These are phyloP conservation scores for Hypolimnas misippus DNA, from an alignment of 2,888 invertebrate genomes.

Conservation along the genomic window DNA sequence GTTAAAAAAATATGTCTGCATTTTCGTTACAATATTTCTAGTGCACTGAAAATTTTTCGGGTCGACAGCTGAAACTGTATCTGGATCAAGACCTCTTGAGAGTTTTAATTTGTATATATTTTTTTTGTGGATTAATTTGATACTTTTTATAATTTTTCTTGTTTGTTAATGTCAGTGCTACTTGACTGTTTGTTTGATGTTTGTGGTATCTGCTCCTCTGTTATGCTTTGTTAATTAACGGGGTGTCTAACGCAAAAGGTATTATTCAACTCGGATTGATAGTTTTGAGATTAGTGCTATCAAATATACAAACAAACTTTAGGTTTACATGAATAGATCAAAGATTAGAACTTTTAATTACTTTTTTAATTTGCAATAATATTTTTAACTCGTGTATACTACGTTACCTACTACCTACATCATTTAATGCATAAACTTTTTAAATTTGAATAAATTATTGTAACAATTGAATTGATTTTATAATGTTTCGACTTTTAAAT, in stretches of 20 bases:
- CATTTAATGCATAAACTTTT: neutral
- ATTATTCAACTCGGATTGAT: neutral
- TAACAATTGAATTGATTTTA: neutral
- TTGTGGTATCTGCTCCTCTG: neutral
- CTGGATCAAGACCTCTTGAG: slow-evolving; percentile 7
- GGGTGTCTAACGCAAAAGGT: too few relatives aligned
- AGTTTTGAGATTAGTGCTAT: neutral
- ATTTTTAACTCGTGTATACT: too few relatives aligned
- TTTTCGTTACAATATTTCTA: neutral
- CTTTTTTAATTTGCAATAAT: too few relatives aligned
- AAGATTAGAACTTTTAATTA: too few relatives aligned
- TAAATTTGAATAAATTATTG: neutral
- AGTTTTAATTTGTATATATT: neutral
- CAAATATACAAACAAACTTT: too few relatives aligned
- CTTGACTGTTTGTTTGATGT: neutral
- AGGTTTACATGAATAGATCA: too few relatives aligned
- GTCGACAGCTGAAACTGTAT: slow-evolving; percentile 7
- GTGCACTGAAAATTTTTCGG: slow-evolving; percentile 2
- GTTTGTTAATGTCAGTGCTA: neutral
- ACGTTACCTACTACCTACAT: too few relatives aligned
- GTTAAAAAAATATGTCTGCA: too few relatives aligned
- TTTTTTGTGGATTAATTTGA: slow-evolving; percentile 1
- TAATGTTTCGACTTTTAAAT: slow-evolving; percentile 3
- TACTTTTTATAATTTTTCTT: neutral
- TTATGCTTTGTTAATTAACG: too few relatives aligned